A percentile compares a stretch with the other conserved stretches of the same genome.
Evolutionary conservation across 2,113 vertebrate species (phyloP).

Genomic region (Rhizomys pruinosus): DNA sequence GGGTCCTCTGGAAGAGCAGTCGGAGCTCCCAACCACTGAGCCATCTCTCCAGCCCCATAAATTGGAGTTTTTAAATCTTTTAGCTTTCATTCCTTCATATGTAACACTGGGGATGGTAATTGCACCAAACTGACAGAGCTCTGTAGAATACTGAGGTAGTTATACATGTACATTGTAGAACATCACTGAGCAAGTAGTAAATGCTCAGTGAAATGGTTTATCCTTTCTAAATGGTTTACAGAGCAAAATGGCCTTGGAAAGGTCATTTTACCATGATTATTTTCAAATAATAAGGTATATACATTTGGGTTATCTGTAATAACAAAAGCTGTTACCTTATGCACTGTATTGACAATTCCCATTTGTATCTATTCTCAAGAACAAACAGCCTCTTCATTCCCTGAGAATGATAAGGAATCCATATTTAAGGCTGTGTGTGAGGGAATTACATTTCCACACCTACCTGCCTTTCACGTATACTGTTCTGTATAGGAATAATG

Average conservation of each 20-base stretch:
- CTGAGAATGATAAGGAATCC: not conserved
- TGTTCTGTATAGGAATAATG: not conserved
- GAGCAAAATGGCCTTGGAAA: conserved; percentile 17
- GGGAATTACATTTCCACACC: not conserved
- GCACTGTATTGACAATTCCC: not conserved
- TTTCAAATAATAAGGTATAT: not conserved
- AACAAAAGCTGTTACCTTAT: conserved; percentile 10
- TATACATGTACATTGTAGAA: not conserved
- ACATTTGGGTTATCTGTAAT: not conserved
- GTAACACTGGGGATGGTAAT: not conserved
- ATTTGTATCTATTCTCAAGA: not conserved
- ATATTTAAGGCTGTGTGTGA: not conserved
- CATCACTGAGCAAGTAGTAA: not conserved
- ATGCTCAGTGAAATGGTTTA: too few relatives aligned
- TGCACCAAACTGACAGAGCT: not conserved
- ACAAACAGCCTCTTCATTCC: conserved; percentile 7
- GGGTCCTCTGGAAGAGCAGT: too few relatives aligned
- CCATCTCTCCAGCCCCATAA: too few relatives aligned
- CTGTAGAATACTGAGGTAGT: not conserved
- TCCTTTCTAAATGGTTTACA: not conserved
- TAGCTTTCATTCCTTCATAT: conserved; percentile 21
- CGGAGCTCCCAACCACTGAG: too few relatives aligned
- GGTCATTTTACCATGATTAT: conserved; percentile 19
- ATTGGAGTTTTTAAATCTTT: not conserved
- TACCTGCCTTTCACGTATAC: not conserved